phyloP scores from a whole-genome alignment of 2,113 vertebrate genomes.

The Acrocephalus arundinaceus region DNA sequence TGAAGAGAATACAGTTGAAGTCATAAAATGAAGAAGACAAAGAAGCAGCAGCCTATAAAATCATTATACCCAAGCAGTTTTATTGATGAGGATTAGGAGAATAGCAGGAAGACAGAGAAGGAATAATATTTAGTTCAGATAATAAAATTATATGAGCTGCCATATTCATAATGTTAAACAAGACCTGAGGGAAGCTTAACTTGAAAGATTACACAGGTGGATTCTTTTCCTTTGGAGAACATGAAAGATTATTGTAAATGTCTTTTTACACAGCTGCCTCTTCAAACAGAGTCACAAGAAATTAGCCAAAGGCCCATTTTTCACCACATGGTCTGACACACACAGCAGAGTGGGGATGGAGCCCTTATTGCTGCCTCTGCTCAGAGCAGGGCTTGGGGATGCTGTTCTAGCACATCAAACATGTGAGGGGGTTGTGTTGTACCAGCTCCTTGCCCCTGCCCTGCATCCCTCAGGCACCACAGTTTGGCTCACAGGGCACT shows the following conservation, averaged over 20 bases:
- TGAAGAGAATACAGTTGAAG: not conserved
- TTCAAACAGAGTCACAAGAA: slow-evolving; percentile 31
- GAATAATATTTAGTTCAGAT: slow-evolving; percentile 53
- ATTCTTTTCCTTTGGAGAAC: slow-evolving; percentile 46
- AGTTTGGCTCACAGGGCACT: not conserved
- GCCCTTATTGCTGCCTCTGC: not conserved
- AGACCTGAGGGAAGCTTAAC: slow-evolving; percentile 57
- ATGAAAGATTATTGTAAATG: slow-evolving; percentile 48
- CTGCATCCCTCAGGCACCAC: not conserved
- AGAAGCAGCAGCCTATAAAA: slow-evolving; percentile 33
- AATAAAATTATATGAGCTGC: slow-evolving; percentile 62
- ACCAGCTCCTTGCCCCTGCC: not conserved
- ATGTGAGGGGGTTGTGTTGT: too few relatives aligned
- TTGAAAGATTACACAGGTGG: slow-evolving; percentile 52
- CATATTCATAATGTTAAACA: slow-evolving; percentile 63
- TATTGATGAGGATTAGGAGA: slow-evolving; percentile 52
- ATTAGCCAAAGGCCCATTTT: not conserved
- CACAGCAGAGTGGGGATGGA: not conserved
- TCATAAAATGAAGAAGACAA: slow-evolving; percentile 19
- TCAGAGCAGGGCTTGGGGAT: accelerated
- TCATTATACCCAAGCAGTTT: slow-evolving; percentile 21
- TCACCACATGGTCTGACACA: not conserved
- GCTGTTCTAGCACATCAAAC: accelerated
- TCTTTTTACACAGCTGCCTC: not conserved
- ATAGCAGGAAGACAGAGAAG: slow-evolving; percentile 55